Base-by-base conservation (phyloP, 2,888 invertebrate genomes). In the Venusia cambrica region DNA sequence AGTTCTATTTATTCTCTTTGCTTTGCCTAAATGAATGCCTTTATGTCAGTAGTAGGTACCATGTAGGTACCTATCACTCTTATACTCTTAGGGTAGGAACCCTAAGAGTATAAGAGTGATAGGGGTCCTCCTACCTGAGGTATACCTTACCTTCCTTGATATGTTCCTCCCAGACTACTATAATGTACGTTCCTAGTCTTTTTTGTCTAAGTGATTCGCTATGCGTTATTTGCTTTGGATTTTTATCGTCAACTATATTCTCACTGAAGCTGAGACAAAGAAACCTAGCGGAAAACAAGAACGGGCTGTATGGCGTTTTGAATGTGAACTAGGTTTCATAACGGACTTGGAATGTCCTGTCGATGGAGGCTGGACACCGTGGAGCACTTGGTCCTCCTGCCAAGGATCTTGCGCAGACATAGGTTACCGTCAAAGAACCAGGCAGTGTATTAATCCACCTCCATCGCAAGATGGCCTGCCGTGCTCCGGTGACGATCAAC, bases 331-430 rank as follows among this genome's bases (percentile, higher is more conserved):
- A 17, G 84, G 83, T 1, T 56, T 81, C 1, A 67, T 76, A 17
- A 38, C 58, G 2, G 84, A 84, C 38, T 34, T 62, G 1, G 75
- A 79, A 1, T 87, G 83, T 35, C 88, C 88, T 0, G 59, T 83
- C 2, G 85, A 88, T 30, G 89, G 88, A 5, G 78, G 79, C 5
- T 89, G 89, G 89, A 67, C 79, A 0, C 44, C 76, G 1, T 89
- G 89, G 89, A 62, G 66, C 3, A 35, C 72, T 0, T 89, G 89
- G 89, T 73, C 77, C 0, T 26, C 53, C 0, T 89, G 89, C 41
- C 64, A 54, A 5, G 89, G 89, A 3, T 48, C 65, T n/a, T 89
- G 89, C 46, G 88, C 88, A 14, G 74, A 72, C 31, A 50, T 68
- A 2, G 89, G 89, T 1, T 73, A 74, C 28, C 74, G 73, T 8